A percentile compares a stretch with the other conserved stretches of the same genome.
Conservation (phyloP, 2,113 vertebrate genomes). For the Chaetodon trifascialis region DNA sequence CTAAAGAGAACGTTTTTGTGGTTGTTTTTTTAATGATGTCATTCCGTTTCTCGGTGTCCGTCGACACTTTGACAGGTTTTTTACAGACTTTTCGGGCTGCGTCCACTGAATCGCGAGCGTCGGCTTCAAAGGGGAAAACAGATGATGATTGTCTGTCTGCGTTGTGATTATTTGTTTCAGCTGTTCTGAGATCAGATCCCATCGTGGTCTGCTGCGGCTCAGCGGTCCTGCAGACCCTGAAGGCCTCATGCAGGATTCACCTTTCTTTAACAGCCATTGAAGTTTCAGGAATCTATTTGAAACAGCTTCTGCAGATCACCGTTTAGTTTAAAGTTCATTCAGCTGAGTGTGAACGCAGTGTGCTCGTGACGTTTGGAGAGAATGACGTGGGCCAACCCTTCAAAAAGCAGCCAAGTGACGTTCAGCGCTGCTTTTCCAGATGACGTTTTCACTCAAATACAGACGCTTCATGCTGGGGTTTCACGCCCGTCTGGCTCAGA, state of each 20-base stretch:
- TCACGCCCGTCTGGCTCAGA: background rate
- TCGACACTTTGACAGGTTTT: constrained; percentile 77
- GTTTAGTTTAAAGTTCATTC: background rate
- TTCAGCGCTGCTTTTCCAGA: background rate
- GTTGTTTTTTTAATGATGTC: constrained; percentile 80
- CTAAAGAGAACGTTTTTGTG: constrained; percentile 65
- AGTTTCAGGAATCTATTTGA: background rate
- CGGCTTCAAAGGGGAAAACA: constrained; percentile 63
- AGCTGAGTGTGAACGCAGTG: background rate
- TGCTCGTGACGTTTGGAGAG: background rate
- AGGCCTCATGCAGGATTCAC: background rate
- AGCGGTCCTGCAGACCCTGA: no score
- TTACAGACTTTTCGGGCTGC: constrained; percentile 72
- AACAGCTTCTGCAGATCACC: no score
- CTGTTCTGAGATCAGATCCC: background rate
- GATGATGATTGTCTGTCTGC: constrained; percentile 66
- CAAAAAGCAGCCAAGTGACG: background rate
- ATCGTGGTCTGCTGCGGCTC: no score
- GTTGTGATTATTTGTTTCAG: constrained; percentile 62
- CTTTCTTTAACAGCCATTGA: background rate
- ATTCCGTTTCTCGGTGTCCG: constrained; percentile 88
- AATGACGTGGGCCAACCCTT: background rate
- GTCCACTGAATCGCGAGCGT: constrained; percentile 52
- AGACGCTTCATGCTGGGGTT: background rate
- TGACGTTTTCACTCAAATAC: background rate